Evolutionary conservation across 2,797 vertebrate genomes (phyloP), one percentile per base, ranked within the genome.

Genomic region (Momotus momota): DNA sequence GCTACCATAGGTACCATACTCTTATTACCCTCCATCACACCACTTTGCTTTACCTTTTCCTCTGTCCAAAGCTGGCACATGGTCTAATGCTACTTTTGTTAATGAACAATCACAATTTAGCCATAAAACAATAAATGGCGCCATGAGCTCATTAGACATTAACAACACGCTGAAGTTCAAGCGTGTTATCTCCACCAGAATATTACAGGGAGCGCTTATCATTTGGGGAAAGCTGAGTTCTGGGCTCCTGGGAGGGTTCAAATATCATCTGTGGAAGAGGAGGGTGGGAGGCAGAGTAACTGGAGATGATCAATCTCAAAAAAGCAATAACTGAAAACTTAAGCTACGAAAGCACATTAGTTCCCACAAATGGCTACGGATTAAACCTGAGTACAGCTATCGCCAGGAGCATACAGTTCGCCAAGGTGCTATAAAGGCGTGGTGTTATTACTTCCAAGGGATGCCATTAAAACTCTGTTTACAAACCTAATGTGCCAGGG

Each of bases 381-480:
- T 97, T 96, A 91, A 96, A 81, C 90, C 94, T 86, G 45, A 97
- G 96, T 79, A 65, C 62, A 21, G 91, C 86, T 90, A 82, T 14
- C 93, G 94, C 95, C 95, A 66, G 94, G 71, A 95, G 86, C 57
- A 48, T 29, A 70, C 38, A 88, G 90, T n/a, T 90, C 43, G 91
- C 95, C 86, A 86, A 97, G 95, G 97, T 97, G 94, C 97, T 95
- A 66, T 93, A 92, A 97, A 98, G 97, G 96, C 95, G 91, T 95
- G 97, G 96, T 95, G 97, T 97, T 97, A 97, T 98, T 97, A 97
- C 96, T 95, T 97, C 87, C 93, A 97, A 98, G 94, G 96, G 97
- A 96, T 97, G 95, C 97, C 97, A 97, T 98, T 98, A 98, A 98
- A 98, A 96, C 94, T 96, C 97, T 98, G 97, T 98, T 98, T 98